Evolutionary conservation across 2,113 vertebrate genomes (phyloP).

Genomic region (Brevimyrus niger): DNA sequence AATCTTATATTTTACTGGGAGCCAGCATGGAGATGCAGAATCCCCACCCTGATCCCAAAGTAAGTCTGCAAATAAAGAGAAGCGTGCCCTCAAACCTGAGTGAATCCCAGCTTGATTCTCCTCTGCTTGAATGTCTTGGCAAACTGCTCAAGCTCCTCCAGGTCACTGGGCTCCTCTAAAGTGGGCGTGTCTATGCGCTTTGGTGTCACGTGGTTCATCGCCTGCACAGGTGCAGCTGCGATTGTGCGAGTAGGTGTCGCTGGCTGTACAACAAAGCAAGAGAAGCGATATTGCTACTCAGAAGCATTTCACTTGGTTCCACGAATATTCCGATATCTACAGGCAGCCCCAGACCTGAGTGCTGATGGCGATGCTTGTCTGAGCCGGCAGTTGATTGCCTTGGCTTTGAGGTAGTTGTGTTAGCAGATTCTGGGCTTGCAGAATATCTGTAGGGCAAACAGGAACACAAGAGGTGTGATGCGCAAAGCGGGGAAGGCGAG

Average conservation of each 20-base stretch:
- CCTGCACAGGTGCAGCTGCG: constrained; percentile 82
- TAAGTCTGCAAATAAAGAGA: not conserved
- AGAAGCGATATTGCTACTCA: not conserved
- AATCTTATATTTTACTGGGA: not conserved
- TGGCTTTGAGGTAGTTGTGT: constrained; percentile 99
- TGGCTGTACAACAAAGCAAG: constrained; percentile 61
- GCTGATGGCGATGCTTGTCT: constrained; percentile 92
- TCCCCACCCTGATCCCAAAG: not conserved
- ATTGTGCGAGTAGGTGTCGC: constrained; percentile 96
- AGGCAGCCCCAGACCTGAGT: constrained; percentile 70
- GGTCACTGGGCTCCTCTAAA: constrained; percentile 96
- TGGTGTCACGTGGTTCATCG: constrained; percentile 90
- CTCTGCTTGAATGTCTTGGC: constrained; percentile 99
- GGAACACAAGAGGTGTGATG: not conserved
- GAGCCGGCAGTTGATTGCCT: constrained; percentile 97
- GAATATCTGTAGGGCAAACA: constrained; percentile 65
- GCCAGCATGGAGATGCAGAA: not conserved
- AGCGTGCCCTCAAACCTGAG: not conserved
- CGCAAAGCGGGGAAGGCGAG: not conserved
- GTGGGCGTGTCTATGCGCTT: constrained; percentile 93
- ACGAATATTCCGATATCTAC: not conserved
- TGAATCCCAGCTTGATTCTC: constrained; percentile 98
- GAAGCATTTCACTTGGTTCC: not conserved
- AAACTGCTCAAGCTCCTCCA: constrained; percentile 98
- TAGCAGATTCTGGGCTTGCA: constrained; percentile 95